A percentile compares a stretch with the other conserved stretches of the same genome.
These are phyloP conservation scores for Acanthurus tractus DNA, from an alignment of 2,797 vertebrate species.

Conservation along the genomic window DNA sequence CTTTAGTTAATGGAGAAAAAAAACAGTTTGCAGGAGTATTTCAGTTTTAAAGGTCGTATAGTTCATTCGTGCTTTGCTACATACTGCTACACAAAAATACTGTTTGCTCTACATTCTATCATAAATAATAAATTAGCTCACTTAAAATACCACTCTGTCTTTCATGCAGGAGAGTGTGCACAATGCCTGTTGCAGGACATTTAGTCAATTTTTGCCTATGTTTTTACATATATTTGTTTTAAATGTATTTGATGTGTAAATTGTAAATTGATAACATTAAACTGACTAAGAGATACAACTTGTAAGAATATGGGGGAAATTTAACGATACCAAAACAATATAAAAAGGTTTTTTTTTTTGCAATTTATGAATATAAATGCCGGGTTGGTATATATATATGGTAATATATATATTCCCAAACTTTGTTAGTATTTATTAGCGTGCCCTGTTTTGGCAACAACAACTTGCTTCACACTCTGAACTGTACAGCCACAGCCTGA, in stretches of 20 bases:
- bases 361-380: too few species aligned
- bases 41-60: background rate
- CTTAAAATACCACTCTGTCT: background rate
- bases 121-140: slow-evolving; percentile 15
- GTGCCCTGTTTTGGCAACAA: background rate
- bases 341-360: too few species aligned
- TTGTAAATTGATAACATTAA: background rate
- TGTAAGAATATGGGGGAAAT: background rate
- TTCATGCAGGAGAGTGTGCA: background rate
- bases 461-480: too few species aligned
- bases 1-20: background rate
- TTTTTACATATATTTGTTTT: background rate
- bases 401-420: too few species aligned
- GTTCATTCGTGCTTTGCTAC: slow-evolving; percentile 3
- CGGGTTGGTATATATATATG: too few species aligned
- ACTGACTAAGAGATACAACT: background rate
- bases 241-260: background rate
- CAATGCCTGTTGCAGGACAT: background rate
- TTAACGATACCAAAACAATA: too few species aligned
- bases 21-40: background rate
- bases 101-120: slow-evolving; percentile 28
- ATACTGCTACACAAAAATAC: slow-evolving; percentile 22
- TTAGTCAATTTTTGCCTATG: background rate
- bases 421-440: too few species aligned
- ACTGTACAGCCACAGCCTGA: background rate